Conservation (phyloP, 2,113 vertebrate genomes). For the Nycticorax nycticorax region DNA sequence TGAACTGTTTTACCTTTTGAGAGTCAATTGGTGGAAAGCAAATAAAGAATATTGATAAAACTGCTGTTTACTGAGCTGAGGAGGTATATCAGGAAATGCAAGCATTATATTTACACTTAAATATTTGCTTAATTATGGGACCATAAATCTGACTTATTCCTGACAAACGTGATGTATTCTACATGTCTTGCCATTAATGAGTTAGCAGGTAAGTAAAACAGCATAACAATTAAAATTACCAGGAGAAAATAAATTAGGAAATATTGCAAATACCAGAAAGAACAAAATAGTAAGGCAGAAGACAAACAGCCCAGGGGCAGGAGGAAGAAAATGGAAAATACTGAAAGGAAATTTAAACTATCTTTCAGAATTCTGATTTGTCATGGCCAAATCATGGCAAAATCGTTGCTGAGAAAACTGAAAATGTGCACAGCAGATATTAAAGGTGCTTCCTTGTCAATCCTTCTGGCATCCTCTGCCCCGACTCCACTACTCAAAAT, state of each 20-base stretch:
- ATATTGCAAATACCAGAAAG: not conserved
- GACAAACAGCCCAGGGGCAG: not conserved
- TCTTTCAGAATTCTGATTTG: not conserved
- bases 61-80: not conserved
- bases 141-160: not conserved
- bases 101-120: not conserved
- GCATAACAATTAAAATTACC: not conserved
- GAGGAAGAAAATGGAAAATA: not conserved
- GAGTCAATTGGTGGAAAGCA: not conserved
- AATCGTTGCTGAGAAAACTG: not conserved
- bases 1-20: not conserved
- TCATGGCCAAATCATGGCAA: not conserved
- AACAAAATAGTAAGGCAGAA: not conserved
- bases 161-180: not conserved
- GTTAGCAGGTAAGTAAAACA: not conserved
- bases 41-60: not conserved
- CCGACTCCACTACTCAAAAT: not conserved
- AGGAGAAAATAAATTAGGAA: not conserved
- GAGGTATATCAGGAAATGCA: not conserved
- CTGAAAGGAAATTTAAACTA: not conserved
- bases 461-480: not conserved
- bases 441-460: not conserved
- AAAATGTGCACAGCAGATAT: not conserved
- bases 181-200: not conserved
- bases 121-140: not conserved